phyloP scores from a whole-genome alignment of 2,888 invertebrate species.

The Eueremaeus valkanovi region DNA sequence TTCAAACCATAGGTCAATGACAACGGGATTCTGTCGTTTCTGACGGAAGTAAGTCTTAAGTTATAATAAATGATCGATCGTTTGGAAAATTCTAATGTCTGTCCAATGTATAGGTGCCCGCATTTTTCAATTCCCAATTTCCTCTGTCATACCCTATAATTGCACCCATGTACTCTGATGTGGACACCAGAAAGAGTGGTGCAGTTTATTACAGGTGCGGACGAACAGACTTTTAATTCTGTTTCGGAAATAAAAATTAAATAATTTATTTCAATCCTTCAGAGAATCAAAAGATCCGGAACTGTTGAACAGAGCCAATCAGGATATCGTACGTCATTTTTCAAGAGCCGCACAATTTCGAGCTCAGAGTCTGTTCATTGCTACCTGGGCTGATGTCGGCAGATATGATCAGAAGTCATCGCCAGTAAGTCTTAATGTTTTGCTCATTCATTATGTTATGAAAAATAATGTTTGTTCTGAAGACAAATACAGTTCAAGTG shows the following conservation, averaged over 20 bases:
- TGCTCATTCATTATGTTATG: no score
- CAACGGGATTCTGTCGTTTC: constrained; percentile 83
- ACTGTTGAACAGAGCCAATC: constrained; percentile 58
- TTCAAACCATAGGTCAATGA: constrained; percentile 70
- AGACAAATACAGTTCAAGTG: constrained; percentile 83
- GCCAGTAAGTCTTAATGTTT: constrained; percentile 15
- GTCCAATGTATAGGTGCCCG: constrained; percentile 58
- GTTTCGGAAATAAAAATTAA: no score
- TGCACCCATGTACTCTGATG: constrained; percentile 84
- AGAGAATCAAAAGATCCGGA: constrained; percentile 32
- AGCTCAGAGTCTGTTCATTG: constrained; percentile 74
- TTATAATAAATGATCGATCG: no score
- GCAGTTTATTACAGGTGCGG: constrained; percentile 57
- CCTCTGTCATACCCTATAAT: constrained; percentile 83
- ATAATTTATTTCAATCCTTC: no score
- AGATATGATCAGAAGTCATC: constrained; percentile 59
- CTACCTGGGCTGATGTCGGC: constrained; percentile 86
- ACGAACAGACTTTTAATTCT: no score
- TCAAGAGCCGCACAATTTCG: constrained; percentile 67
- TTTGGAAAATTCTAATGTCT: no score
- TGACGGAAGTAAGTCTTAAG: constrained; percentile 62
- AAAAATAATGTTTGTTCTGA: constrained; percentile 40
- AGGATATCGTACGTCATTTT: constrained; percentile 69
- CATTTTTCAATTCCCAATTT: constrained; percentile 80
- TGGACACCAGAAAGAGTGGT: constrained; percentile 73